These are phyloP conservation scores for Galerucella pusilla DNA, from an alignment of 2,888 invertebrate genomes.

Conservation along the genomic window DNA sequence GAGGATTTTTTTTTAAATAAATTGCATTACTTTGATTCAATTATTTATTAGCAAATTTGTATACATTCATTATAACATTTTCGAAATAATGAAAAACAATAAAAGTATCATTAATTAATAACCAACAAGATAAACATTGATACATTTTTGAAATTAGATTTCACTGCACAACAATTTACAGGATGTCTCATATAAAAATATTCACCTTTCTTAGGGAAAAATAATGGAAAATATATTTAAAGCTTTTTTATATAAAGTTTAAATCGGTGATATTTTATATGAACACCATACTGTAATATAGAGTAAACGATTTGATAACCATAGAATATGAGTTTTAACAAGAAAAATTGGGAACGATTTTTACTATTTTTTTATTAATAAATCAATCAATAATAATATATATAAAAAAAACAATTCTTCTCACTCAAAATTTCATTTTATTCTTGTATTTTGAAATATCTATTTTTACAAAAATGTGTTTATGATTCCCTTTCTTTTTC, in stretches of 20 bases:
- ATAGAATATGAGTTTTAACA: background rate
- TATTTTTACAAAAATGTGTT: no score
- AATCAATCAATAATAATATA: no score
- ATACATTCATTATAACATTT: slow-evolving; percentile 44
- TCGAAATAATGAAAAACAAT: slow-evolving; percentile 37
- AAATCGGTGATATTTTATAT: background rate
- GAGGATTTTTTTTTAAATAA: background rate
- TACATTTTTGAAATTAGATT: slow-evolving; percentile 8
- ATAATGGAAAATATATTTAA: no score
- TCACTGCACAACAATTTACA: background rate
- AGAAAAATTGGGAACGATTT: background rate
- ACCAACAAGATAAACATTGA: slow-evolving; percentile 8
- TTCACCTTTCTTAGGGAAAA: background rate
- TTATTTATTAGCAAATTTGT: slow-evolving; percentile 38
- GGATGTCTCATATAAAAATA: background rate
- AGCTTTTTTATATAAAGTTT: background rate
- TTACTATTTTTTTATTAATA: background rate
- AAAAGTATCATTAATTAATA: slow-evolving; percentile 36
- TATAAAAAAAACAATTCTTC: no score
- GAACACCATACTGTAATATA: background rate
- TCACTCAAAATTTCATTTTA: no score
- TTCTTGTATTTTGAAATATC: no score
- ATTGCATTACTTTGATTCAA: background rate
- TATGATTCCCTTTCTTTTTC: no score
- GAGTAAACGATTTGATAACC: background rate